Conservation (phyloP, 2,113 vertebrate species). For the Acanthochromis polyacanthus region DNA sequence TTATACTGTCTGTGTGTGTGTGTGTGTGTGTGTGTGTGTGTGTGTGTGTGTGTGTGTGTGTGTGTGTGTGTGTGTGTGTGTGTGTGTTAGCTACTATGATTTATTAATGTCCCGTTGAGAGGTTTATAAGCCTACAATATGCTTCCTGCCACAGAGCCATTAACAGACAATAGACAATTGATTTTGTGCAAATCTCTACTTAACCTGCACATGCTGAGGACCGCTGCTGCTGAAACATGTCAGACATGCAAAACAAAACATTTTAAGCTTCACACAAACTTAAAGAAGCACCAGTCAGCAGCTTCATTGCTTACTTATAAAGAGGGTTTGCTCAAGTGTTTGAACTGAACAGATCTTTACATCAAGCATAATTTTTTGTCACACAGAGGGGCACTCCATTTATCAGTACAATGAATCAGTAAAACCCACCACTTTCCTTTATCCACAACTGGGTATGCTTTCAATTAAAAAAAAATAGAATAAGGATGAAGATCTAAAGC, state of each 20-base stretch:
- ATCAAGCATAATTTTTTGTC: too few relatives aligned
- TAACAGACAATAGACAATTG: constrained; percentile 79
- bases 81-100: constrained; percentile 45
- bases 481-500: too few relatives aligned
- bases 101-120: constrained; percentile 69
- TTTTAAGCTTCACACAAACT: background rate
- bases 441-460: too few relatives aligned
- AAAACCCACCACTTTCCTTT: background rate
- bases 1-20: too few relatives aligned
- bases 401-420: background rate
- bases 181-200: constrained; percentile 80
- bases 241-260: background rate
- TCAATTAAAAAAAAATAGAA: too few relatives aligned
- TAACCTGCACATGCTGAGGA: constrained; percentile 60
- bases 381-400: too few relatives aligned
- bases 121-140: constrained; percentile 78
- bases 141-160: constrained; percentile 68
- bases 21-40: too few relatives aligned
- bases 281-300: background rate
- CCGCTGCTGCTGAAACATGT: constrained; percentile 19
- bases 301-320: background rate
- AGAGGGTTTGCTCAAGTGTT: background rate
- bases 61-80: constrained; percentile 18
- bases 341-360: background rate
- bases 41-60: background rate